A percentile compares a stretch with the other conserved stretches of the same genome.
Conservation (phyloP, 2,888 invertebrate species). For the Yponomeuta cagnagella region DNA sequence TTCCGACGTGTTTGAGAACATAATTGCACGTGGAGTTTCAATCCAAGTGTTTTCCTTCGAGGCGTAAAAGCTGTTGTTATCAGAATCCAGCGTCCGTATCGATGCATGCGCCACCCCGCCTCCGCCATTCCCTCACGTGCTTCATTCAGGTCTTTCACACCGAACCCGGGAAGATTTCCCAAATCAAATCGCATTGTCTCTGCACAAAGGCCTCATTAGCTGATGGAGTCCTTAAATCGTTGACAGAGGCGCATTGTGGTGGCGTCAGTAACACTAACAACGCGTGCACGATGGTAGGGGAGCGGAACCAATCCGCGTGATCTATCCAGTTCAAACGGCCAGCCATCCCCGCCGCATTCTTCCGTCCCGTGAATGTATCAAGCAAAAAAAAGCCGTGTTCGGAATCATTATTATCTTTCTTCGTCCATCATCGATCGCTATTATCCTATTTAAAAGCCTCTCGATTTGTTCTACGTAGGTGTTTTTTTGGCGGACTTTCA, state of each 20-base stretch:
- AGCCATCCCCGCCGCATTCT: slow-evolving; percentile 38
- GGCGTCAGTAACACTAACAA: slow-evolving; percentile 68
- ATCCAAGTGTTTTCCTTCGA: background rate
- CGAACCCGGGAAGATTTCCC: slow-evolving; percentile 6
- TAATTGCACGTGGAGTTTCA: background rate
- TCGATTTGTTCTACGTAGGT: slow-evolving; percentile 64
- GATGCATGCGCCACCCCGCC: slow-evolving; percentile 53
- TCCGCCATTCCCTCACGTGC: slow-evolving; percentile 39
- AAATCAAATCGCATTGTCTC: slow-evolving; percentile 11
- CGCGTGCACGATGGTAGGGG: slow-evolving; percentile 69
- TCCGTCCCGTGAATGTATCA: slow-evolving; percentile 49
- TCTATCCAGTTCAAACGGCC: slow-evolving; percentile 39
- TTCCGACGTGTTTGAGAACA: background rate
- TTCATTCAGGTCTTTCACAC: background rate
- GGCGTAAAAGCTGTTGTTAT: background rate
- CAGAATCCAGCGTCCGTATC: slow-evolving; percentile 25
- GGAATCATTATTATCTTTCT: slow-evolving; percentile 71
- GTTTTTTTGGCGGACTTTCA: slow-evolving; percentile 51
- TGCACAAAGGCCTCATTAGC: slow-evolving; percentile 67
- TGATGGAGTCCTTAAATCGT: slow-evolving; percentile 61
- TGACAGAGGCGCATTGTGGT: slow-evolving; percentile 53
- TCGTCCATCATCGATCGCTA: slow-evolving; percentile 72
- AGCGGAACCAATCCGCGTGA: slow-evolving; percentile 66
- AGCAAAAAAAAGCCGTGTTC: slow-evolving; percentile 52
- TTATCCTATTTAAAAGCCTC: slow-evolving; percentile 74